Conservation (phyloP, 2,888 invertebrate species). For the Tetrapedia diversipes region DNA sequence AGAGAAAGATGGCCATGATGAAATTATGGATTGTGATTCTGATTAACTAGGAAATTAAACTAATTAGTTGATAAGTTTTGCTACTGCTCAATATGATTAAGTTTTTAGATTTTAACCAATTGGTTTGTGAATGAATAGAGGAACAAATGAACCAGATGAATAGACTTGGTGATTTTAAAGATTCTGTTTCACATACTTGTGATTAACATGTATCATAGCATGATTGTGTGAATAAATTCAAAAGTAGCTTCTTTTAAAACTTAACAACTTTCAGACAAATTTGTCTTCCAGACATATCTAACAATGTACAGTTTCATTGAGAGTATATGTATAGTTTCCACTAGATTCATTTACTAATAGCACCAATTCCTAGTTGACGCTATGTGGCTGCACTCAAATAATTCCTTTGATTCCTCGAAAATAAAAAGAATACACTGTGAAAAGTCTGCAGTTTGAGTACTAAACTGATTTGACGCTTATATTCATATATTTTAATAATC, state of each 20-base stretch:
- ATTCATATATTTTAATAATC: too few species aligned
- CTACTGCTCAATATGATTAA: neutral
- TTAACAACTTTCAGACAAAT: neutral
- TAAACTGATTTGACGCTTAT: neutral
- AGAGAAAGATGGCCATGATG: neutral
- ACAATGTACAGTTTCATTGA: conserved; percentile 5
- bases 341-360: conserved; percentile 19
- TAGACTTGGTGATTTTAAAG: neutral
- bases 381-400: neutral
- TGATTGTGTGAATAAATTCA: conserved; percentile 12
- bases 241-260: neutral
- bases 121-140: neutral
- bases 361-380: conserved; percentile 24
- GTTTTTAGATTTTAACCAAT: neutral
- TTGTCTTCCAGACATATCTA: conserved; percentile 1
- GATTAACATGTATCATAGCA: conserved; percentile 45
- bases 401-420: neutral
- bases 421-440: too few species aligned
- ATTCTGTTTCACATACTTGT: conserved; percentile 24
- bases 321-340: neutral
- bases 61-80: neutral
- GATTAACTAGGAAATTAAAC: neutral
- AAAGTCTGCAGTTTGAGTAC: neutral
- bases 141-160: neutral
- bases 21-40: neutral